phyloP scores from a whole-genome alignment of 2,113 vertebrate species.

The Lycaon pictus region DNA sequence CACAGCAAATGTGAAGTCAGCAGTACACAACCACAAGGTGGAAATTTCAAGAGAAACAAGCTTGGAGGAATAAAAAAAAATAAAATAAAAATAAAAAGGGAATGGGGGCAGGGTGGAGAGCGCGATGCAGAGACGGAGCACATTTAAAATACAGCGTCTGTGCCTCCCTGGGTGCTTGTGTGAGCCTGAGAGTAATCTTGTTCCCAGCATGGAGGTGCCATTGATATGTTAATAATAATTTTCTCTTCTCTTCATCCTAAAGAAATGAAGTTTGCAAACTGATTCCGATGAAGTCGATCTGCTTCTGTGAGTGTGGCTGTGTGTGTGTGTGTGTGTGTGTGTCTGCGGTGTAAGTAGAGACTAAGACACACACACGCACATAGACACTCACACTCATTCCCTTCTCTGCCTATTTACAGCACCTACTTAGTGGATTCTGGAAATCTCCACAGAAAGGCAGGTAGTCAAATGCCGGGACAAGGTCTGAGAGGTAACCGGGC shows the following conservation, averaged over 20 bases:
- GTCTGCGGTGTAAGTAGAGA: not conserved
- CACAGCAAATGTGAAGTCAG: conserved; percentile 98
- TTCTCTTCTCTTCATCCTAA: conserved; percentile 86
- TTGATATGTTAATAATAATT: conserved; percentile 89
- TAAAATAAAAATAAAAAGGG: conserved; percentile 81
- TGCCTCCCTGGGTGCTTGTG: conserved; percentile 70
- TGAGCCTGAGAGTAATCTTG: conserved; percentile 87
- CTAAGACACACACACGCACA: conserved; percentile 42
- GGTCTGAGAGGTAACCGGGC: conserved; percentile 68
- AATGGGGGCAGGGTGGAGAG: conserved; percentile 67
- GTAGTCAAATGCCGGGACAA: conserved; percentile 66
- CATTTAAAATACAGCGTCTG: conserved; percentile 80
- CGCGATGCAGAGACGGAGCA: conserved; percentile 52
- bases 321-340: not conserved
- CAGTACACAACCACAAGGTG: conserved; percentile 93
- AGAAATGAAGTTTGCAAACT: conserved; percentile 89
- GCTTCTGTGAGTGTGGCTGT: conserved; percentile 3
- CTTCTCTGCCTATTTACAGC: conserved; percentile 82
- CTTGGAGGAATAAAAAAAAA: conserved; percentile 81
- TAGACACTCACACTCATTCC: not conserved
- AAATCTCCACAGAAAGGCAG: conserved; percentile 77
- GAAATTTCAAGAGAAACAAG: conserved; percentile 90
- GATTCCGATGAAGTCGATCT: conserved; percentile 83
- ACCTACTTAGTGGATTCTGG: conserved; percentile 70
- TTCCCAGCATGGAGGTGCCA: conserved; percentile 87